A percentile compares a stretch with the other conserved stretches of the same genome.
Conservation (phyloP, 2,888 invertebrate species). For the Orthonevra nobilis region DNA sequence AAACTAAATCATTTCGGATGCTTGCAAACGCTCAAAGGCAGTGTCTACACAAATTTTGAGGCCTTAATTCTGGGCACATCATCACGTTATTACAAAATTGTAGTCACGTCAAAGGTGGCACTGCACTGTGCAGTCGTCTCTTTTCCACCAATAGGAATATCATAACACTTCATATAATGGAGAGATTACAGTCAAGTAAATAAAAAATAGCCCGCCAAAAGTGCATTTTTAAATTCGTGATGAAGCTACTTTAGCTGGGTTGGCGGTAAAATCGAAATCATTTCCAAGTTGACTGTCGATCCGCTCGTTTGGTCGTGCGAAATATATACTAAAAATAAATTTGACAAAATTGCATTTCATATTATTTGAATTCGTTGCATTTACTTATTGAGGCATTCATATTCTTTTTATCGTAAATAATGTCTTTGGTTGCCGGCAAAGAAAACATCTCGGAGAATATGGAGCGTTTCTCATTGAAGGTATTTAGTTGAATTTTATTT, state of each 20-base stretch:
- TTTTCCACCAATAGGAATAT: background rate
- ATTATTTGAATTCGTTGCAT: background rate
- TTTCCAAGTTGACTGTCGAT: constrained; percentile 53
- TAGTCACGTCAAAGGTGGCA: no score
- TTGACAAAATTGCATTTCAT: background rate
- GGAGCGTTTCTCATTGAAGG: constrained; percentile 79
- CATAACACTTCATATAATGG: no score
- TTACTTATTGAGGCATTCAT: no score
- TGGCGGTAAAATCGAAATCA: constrained; percentile 20
- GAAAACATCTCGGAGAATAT: constrained; percentile 79
- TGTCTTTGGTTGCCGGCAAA: constrained; percentile 76
- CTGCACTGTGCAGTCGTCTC: constrained; percentile 24
- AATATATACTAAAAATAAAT: background rate
- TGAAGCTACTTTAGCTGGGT: background rate
- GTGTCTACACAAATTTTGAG: no score
- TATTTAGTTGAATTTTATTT: constrained; percentile 49
- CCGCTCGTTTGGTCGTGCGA: constrained; percentile 29
- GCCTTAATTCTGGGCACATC: no score
- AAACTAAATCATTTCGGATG: background rate
- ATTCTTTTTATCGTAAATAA: constrained; percentile 24
- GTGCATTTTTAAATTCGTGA: constrained; percentile 9
- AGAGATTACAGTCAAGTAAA: constrained; percentile 35
- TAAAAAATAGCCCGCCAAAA: constrained; percentile 47
- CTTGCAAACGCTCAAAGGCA: no score
- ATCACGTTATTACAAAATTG: no score